These are phyloP conservation scores for Synaphobranchus kaupii DNA, from an alignment of 2,797 vertebrate species.

Conservation along the genomic window DNA sequence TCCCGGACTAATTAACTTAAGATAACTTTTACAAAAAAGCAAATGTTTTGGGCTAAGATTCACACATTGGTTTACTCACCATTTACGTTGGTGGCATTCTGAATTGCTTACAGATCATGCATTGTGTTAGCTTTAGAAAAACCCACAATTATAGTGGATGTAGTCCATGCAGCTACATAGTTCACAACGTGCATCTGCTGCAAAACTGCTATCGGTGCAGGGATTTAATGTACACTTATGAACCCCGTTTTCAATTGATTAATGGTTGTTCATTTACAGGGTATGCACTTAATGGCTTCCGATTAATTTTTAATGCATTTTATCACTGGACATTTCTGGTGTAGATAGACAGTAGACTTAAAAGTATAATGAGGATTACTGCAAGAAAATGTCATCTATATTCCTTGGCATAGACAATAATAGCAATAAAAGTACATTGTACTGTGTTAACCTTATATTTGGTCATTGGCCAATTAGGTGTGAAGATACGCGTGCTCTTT, in stretches of 20 bases:
- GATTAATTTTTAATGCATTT: neutral
- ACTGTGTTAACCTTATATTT: neutral
- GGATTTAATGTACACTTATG: neutral
- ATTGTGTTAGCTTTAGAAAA: neutral
- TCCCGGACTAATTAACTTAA: neutral
- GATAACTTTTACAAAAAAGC: neutral
- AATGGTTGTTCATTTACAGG: neutral
- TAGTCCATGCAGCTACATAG: neutral
- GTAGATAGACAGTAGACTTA: neutral
- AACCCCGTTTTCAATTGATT: neutral
- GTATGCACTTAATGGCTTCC: neutral
- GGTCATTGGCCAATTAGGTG: neutral
- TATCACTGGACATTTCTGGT: neutral
- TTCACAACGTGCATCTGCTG: neutral
- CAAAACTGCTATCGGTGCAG: neutral
- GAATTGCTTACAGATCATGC: neutral
- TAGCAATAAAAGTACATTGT: neutral
- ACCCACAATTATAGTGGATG: neutral
- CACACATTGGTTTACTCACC: neutral
- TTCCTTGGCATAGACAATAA: conserved; percentile 14
- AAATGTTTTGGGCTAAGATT: neutral
- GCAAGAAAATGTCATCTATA: neutral
- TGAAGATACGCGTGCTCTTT: neutral
- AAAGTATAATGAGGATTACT: neutral
- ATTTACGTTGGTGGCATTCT: neutral